Conservation (phyloP, 35 echinoderm and acorn worm species). For the Stichopus chloronotus region DNA sequence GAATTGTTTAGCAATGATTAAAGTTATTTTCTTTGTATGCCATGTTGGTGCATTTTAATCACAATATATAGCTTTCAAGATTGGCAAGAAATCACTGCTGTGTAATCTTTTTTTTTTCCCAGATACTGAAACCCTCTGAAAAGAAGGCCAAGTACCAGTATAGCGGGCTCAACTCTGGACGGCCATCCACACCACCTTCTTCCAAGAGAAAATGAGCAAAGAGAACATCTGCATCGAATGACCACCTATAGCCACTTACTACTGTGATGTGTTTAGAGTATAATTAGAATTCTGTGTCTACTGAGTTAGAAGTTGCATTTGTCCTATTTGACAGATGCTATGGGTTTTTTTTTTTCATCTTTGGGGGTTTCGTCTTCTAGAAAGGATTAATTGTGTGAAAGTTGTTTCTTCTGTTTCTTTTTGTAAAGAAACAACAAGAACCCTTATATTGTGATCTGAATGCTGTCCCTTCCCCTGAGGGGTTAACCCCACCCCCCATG, state of each 20-base stretch:
- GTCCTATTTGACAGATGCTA: background rate
- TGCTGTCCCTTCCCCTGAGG: too few relatives aligned
- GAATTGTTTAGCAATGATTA: too few relatives aligned
- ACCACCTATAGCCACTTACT: conserved; percentile 8
- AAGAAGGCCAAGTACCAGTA: conserved; percentile 99
- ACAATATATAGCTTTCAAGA: too few relatives aligned
- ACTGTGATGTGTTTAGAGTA: conserved; percentile 28
- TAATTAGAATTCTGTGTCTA: conserved; percentile 22
- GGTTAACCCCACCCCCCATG: too few relatives aligned
- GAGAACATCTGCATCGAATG: background rate
- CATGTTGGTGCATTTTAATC: too few relatives aligned
- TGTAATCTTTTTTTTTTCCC: background rate
- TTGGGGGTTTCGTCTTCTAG: too few relatives aligned
- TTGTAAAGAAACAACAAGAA: too few relatives aligned
- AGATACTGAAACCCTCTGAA: conserved; percentile 97
- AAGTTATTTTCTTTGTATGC: too few relatives aligned
- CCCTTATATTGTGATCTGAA: too few relatives aligned
- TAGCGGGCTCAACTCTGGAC: conserved; percentile 93
- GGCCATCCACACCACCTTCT: conserved; percentile 81
- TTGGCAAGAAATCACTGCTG: too few relatives aligned
- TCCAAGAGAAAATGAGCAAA: conserved; percentile 26
- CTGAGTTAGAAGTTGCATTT: conserved; percentile 9
- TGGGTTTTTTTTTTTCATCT: background rate
- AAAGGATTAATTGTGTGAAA: too few relatives aligned
- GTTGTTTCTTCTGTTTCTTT: too few relatives aligned